phyloP scores from a whole-genome alignment of 1,140 invertebrate genomes.

The Dinoponera quadriceps region DNA sequence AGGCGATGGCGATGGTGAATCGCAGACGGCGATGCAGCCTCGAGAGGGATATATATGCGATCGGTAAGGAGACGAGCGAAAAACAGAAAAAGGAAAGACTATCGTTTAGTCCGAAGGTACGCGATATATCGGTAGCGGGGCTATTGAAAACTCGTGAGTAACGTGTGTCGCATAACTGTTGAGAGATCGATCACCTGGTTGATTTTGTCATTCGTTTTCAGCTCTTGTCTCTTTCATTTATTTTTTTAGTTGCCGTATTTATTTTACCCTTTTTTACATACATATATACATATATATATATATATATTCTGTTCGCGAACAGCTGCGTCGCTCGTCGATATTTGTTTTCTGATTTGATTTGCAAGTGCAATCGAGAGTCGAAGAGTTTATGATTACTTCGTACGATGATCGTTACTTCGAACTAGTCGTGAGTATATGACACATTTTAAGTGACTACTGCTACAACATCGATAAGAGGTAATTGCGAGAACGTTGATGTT shows the following conservation, averaged over 20 bases:
- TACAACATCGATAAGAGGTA: conserved; percentile 28
- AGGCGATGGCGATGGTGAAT: conserved; percentile 17
- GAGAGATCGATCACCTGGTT: conserved; percentile 61
- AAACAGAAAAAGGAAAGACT: conserved; percentile 5
- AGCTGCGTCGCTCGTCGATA: conserved; percentile 13
- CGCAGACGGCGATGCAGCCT: conserved; percentile 26
- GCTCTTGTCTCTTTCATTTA: conserved; percentile 59
- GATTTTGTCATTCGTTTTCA: background rate
- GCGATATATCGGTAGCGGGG: conserved; percentile 23
- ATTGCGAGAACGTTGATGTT: conserved; percentile 36
- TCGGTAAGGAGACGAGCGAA: background rate
- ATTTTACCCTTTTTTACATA: conserved; percentile 79
- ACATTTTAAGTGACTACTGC: conserved; percentile 11
- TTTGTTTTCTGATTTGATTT: conserved; percentile 45
- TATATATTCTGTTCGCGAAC: conserved; percentile 52
- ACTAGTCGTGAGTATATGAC: conserved; percentile 71
- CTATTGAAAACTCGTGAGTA: background rate
- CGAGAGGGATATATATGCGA: conserved; percentile 35
- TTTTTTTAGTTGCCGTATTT: conserved; percentile 80
- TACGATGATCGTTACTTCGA: conserved; percentile 67
- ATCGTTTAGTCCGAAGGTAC: conserved; percentile 33
- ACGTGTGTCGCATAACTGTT: conserved; percentile 38
- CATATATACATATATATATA: conserved; percentile 59
- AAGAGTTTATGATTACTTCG: conserved; percentile 55
- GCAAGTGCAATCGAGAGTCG: conserved; percentile 29